Percentiles rank a stretch among this genome's conserved stretches.
phyloP scores from a whole-genome alignment of 2,113 vertebrate genomes.

The Scortum barcoo region DNA sequence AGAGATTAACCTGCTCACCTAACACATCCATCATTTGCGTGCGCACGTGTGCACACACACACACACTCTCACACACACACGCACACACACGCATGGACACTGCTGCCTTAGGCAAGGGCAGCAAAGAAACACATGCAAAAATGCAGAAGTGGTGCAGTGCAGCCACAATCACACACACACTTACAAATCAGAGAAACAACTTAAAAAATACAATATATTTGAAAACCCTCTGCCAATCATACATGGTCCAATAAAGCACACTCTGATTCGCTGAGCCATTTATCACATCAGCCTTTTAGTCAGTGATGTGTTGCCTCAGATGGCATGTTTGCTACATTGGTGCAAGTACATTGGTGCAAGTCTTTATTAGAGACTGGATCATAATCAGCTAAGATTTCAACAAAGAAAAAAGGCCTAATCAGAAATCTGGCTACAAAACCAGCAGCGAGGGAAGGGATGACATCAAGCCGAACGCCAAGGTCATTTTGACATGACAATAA shows the following conservation, averaged over 20 bases:
- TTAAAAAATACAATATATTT: neutral
- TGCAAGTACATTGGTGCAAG: no score
- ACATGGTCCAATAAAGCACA: no score
- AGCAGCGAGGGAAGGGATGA: neutral
- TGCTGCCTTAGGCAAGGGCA: slow-evolving; percentile 70
- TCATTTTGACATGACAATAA: neutral
- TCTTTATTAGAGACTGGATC: neutral
- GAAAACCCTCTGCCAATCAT: slow-evolving; percentile 15
- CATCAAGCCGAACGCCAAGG: neutral
- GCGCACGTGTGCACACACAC: slow-evolving; percentile 7
- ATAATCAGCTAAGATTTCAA: neutral
- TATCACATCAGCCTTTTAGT: neutral
- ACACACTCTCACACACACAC: neutral
- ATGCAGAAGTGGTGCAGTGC: slow-evolving; percentile 50
- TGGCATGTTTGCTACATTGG: slow-evolving; percentile 1
- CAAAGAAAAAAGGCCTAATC: neutral
- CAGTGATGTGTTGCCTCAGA: neutral
- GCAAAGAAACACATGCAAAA: slow-evolving; percentile 39
- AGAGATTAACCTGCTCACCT: slow-evolving; percentile 81
- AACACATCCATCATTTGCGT: slow-evolving; percentile 72
- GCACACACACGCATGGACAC: no score
- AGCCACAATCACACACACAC: neutral
- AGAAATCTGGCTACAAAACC: neutral
- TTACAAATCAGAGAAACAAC: neutral
- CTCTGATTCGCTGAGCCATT: neutral